Evolutionary conservation across 2,888 invertebrate species (phyloP).

Genomic region (Chydorus sphaericus): DNA sequence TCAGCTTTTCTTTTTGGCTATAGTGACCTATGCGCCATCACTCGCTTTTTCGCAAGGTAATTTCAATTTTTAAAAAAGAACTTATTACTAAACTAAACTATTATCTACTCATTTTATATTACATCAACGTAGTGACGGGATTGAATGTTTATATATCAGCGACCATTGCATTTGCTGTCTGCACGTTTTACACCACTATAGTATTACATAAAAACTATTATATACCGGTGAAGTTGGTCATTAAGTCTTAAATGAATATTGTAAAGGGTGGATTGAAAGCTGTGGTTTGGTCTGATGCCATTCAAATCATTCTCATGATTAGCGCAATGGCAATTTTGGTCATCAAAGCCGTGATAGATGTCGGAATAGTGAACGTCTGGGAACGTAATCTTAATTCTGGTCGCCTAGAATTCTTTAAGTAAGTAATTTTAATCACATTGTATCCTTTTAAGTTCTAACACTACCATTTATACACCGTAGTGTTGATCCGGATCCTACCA

Average conservation of each 20-base stretch:
- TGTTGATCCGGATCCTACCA: too few relatives aligned
- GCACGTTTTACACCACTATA: background rate
- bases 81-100: background rate
- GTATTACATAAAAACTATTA: too few relatives aligned
- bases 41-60: background rate
- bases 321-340: background rate
- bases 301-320: background rate
- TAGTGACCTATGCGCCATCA: background rate
- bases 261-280: conserved; percentile 1
- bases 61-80: background rate
- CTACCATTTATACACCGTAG: too few relatives aligned
- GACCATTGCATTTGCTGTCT: background rate
- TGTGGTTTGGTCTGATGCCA: background rate
- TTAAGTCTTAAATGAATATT: too few relatives aligned
- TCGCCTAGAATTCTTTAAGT: conserved; percentile 1
- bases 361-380: background rate
- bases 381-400: background rate
- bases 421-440: too few relatives aligned
- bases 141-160: background rate
- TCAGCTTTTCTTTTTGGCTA: background rate
- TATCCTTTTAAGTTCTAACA: too few relatives aligned
- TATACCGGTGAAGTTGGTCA: too few relatives aligned
- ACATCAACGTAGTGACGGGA: too few relatives aligned
- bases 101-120: too few relatives aligned
- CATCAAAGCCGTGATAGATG: background rate